Evolutionary conservation across 2,113 vertebrate genomes (phyloP), one percentile per base, ranked within the genome.

Genomic region (Lampris megalopsis): DNA sequence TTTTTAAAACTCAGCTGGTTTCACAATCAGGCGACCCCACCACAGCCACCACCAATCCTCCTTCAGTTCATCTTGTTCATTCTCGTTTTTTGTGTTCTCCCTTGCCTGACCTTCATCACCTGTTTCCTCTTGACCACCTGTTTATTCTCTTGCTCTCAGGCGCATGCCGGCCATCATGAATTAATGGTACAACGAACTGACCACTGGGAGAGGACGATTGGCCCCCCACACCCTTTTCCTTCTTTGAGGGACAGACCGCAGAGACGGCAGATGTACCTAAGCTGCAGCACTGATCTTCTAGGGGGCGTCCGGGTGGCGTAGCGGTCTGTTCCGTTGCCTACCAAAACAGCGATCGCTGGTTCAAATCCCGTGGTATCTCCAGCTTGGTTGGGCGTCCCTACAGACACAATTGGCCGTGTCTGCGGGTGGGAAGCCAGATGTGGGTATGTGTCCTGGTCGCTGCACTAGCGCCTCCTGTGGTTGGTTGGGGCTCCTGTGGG

Each of bases 231-330:
- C 10, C 3, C 57, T 64, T 9, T 42, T 36, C 57, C 58, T 62
- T 68, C 69, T 62, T 36, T 58, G 70, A 62, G 45, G 56, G 49
- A 41, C 56, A 54, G 61, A 71, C 80, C 77, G 75, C 59, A 71
- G 58, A 24, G 62, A 61, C 71, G 78, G 82, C 73, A 80, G 81
- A 83, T 85, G 77, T 67, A 75, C 45, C 65, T 82, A 43, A 24
- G 60, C 70, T 76, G 56, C 45, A 62, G 64, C 50, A 9, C 59
- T 66, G 48, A 24, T 24, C 24, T 24, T 24, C 24, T 24, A 24
- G 24, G 24, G 24, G 24, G 24, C 24, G 24, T 24, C 24, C 24
- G 24, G 24, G 24, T 24, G 24, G 24, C 24, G 24, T 24, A 24
- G 24, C 24, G 24, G 24, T 24, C 24, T 24, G 24, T 24, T 24